These are phyloP conservation scores for Pherbina coryleti DNA, from an alignment of 2,888 invertebrate genomes.

Conservation along the genomic window DNA sequence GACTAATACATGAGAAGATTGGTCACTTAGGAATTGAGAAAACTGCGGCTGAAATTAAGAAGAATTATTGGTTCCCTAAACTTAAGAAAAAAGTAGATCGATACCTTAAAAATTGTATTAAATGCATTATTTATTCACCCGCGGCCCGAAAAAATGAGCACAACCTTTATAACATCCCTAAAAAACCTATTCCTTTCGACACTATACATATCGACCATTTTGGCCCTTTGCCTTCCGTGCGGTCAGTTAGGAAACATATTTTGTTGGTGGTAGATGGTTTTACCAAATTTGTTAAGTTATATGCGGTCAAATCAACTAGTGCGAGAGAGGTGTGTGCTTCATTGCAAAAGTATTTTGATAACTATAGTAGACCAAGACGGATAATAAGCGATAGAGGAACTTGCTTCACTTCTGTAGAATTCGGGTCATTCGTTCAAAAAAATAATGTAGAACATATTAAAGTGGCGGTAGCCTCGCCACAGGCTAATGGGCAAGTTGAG, in stretches of 20 bases:
- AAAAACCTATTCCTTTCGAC: constrained; percentile 19
- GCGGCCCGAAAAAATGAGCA: constrained; percentile 7
- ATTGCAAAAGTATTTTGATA: constrained; percentile 23
- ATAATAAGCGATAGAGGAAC: constrained; percentile 30
- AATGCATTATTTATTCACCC: neutral
- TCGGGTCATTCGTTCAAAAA: neutral
- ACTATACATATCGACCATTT: constrained; percentile 29
- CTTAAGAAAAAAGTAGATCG: neutral
- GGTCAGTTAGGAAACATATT: no score
- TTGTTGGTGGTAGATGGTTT: no score
- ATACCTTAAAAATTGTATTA: neutral
- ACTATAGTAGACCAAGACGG: no score
- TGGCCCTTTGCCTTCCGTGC: neutral
- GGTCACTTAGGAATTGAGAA: constrained; percentile 22
- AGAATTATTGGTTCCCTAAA: constrained; percentile 32
- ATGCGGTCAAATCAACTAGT: constrained; percentile 14
- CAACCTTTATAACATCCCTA: constrained; percentile 7
- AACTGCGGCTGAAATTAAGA: neutral
- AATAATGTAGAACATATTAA: constrained; percentile 24
- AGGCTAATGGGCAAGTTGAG: constrained; percentile 34
- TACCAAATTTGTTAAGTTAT: no score
- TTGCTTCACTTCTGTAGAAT: constrained; percentile 37
- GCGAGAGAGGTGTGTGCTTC: constrained; percentile 20
- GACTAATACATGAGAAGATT: constrained; percentile 25
- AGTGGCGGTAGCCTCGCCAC: constrained; percentile 17